Evolutionary conservation across 1,140 invertebrate species (phyloP).

Genomic region (Daktulosphaira vitifoliae): DNA sequence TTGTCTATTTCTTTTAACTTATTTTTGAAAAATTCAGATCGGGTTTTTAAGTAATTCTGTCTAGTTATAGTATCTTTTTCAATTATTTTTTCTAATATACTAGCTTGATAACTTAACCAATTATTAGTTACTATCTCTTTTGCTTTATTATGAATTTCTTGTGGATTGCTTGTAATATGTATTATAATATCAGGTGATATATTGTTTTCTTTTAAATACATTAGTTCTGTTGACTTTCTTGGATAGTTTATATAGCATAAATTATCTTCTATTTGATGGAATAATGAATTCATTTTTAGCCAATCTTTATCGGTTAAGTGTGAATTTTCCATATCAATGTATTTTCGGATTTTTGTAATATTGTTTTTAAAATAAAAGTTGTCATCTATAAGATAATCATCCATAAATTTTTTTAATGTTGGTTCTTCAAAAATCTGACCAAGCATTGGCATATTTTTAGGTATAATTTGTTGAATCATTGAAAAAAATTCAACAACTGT

Average conservation of each 20-base stretch:
- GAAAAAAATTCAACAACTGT: neutral
- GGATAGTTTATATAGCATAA: slow-evolving; percentile 13
- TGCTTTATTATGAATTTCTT: too few relatives aligned
- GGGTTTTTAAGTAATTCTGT: neutral
- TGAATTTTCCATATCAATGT: neutral
- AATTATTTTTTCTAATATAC: neutral
- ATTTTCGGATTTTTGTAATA: neutral
- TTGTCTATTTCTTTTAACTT: neutral
- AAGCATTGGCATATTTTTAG: neutral
- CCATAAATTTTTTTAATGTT: neutral
- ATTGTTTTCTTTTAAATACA: neutral
- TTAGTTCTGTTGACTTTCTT: neutral
- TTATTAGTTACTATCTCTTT: neutral
- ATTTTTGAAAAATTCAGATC: neutral
- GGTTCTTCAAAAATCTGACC: slow-evolving; percentile 20
- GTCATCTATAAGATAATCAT: neutral
- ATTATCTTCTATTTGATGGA: neutral
- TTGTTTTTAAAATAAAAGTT: neutral
- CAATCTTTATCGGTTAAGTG: neutral
- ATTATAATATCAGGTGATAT: neutral
- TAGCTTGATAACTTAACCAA: neutral
- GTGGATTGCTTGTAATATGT: neutral
- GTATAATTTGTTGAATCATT: neutral
- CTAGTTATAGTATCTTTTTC: neutral
- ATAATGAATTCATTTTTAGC: neutral